phyloP scores from a whole-genome alignment of 2,888 invertebrate genomes.

The Drosophila barbarae region DNA sequence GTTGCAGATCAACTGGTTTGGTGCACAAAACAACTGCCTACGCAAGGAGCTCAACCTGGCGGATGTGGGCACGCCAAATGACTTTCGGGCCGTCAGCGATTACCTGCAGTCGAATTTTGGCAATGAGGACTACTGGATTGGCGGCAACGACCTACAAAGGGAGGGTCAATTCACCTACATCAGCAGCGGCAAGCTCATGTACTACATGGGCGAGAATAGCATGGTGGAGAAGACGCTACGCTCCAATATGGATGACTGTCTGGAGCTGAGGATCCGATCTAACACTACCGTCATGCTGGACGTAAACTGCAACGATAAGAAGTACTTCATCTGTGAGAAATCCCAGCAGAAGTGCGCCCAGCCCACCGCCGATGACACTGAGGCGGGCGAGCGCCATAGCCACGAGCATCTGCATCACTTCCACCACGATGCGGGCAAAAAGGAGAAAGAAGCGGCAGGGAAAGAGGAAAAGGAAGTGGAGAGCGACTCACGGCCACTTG shows the following conservation, averaged over 20 bases:
- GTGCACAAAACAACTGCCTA: constrained; percentile 61
- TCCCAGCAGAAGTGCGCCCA: constrained; percentile 36
- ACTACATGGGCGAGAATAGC: constrained; percentile 32
- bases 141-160: constrained; percentile 56
- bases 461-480: constrained; percentile 33
- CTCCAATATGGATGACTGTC: constrained; percentile 60
- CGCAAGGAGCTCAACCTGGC: constrained; percentile 57
- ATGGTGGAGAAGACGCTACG: constrained; percentile 47
- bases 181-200: constrained; percentile 47
- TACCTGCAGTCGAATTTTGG: constrained; percentile 34
- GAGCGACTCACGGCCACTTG: constrained; percentile 60
- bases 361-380: constrained; percentile 10
- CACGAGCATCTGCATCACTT: constrained; percentile 68
- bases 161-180: constrained; percentile 59
- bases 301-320: constrained; percentile 56
- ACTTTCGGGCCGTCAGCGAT: constrained; percentile 40
- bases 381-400: constrained; percentile 47
- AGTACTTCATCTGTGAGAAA: constrained; percentile 53
- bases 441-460: neutral
- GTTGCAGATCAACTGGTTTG: constrained; percentile 60
- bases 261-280: constrained; percentile 53
- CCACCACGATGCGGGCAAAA: constrained; percentile 52
- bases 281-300: constrained; percentile 46
- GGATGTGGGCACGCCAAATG: constrained; percentile 42
- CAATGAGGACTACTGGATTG: constrained; percentile 61